Percentiles rank a stretch among this genome's conserved stretches.
phyloP scores from a whole-genome alignment of 2,888 invertebrate genomes.

The Ornithoptera alexandrae region DNA sequence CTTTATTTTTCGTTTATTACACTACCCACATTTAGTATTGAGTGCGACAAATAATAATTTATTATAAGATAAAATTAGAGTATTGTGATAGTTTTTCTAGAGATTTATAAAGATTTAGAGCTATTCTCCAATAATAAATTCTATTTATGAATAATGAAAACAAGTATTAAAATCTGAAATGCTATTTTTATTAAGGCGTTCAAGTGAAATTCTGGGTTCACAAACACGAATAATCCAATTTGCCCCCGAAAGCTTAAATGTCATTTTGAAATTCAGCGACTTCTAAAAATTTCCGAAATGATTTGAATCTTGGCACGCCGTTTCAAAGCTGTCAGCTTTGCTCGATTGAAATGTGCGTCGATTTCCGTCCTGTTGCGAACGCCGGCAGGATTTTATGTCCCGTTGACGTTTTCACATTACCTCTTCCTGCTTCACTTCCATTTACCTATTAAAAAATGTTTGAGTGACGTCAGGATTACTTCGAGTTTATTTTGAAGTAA shows the following conservation, averaged over 20 bases:
- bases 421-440: conserved; percentile 1
- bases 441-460: background rate
- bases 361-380: conserved; percentile 19
- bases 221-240: conserved; percentile 2
- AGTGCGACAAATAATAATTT: too few relatives aligned
- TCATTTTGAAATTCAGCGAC: background rate
- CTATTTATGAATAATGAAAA: too few relatives aligned
- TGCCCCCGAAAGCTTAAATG: background rate
- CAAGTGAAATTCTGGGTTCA: background rate
- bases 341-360: conserved; percentile 23
- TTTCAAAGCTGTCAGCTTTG: conserved; percentile 14
- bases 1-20: too few relatives aligned
- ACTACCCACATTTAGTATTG: too few relatives aligned
- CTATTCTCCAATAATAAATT: background rate
- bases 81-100: too few relatives aligned
- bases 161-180: too few relatives aligned
- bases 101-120: too few relatives aligned
- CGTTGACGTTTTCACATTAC: conserved; percentile 2
- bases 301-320: conserved; percentile 5
- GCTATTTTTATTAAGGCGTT: background rate
- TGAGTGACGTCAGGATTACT: background rate
- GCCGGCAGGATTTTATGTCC: conserved; percentile 7
- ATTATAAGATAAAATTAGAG: too few relatives aligned
- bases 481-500: background rate
- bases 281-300: conserved; percentile 1